A percentile compares a stretch with the other conserved stretches of the same genome.
phyloP scores from a whole-genome alignment of 2,888 invertebrate genomes.

The Ophion slaviceki region DNA sequence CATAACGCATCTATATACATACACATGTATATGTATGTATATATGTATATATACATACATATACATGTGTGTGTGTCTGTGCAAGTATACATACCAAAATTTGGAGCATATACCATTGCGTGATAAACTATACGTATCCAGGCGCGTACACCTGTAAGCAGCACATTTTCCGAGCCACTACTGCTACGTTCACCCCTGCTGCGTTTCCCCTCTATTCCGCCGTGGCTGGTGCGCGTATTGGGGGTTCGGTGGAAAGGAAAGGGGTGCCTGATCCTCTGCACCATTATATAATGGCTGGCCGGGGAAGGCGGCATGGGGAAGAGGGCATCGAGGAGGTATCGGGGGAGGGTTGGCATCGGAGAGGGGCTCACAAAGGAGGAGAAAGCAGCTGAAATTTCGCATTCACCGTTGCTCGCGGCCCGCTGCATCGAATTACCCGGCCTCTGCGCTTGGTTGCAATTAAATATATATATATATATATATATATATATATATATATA shows the following conservation, averaged over 20 bases:
- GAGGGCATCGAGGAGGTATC: constrained; percentile 7
- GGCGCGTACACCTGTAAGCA: constrained; percentile 71
- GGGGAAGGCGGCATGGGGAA: constrained; percentile 12
- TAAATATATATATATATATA: constrained; percentile 18
- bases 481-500: not conserved
- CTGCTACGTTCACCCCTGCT: constrained; percentile 62
- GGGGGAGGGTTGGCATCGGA: constrained; percentile 13
- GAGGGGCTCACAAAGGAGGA: constrained; percentile 32
- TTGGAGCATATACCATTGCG: constrained; percentile 10
- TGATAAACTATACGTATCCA: constrained; percentile 50
- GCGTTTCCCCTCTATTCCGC: constrained; percentile 5
- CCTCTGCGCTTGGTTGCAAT: constrained; percentile 50
- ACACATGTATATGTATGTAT: no score
- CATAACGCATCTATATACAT: no score
- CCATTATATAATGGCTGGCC: constrained; percentile 54
- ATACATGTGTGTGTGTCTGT: no score
- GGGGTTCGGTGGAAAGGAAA: not conserved
- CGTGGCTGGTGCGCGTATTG: not conserved
- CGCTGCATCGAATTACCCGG: constrained; percentile 68
- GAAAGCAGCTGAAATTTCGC: constrained; percentile 60
- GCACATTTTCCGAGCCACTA: constrained; percentile 79
- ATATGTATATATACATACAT: no score
- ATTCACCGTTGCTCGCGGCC: constrained; percentile 65
- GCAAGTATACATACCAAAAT: constrained; percentile 11
- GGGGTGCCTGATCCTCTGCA: constrained; percentile 39